These are phyloP conservation scores for Cyphomyrmex costatus DNA, from an alignment of 1,140 invertebrate genomes.

Conservation along the genomic window DNA sequence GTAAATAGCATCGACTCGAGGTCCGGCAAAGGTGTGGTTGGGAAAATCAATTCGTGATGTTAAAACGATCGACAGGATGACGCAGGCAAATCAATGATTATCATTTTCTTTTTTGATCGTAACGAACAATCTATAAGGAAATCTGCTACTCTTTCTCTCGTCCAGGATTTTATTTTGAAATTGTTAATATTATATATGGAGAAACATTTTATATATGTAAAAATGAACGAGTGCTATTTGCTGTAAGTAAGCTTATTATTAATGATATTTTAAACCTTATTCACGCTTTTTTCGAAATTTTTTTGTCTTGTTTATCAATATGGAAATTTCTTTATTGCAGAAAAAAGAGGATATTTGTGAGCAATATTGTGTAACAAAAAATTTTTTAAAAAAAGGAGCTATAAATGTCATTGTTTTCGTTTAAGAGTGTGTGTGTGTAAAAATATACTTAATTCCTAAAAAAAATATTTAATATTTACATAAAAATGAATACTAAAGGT, in stretches of 20 bases:
- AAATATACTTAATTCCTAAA: too few relatives aligned
- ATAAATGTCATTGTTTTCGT: conserved; percentile 69
- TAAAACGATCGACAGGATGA: conserved; percentile 78
- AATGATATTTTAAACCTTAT: neutral
- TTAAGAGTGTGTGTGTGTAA: too few relatives aligned
- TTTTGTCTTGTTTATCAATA: neutral
- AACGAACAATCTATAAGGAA: neutral
- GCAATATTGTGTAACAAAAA: neutral
- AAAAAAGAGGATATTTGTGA: neutral
- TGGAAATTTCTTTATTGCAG: neutral
- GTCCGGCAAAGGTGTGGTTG: conserved; percentile 50
- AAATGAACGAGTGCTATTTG: neutral
- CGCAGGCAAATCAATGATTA: conserved; percentile 61
- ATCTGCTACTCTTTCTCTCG: conserved; percentile 9
- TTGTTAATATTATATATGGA: neutral
- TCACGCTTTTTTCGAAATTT: neutral
- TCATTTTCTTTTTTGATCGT: neutral
- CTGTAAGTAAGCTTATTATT: neutral
- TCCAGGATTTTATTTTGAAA: neutral
- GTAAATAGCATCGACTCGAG: conserved; percentile 20
- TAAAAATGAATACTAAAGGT: too few relatives aligned
- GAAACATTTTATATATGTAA: neutral
- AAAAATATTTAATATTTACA: too few relatives aligned
- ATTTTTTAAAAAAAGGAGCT: neutral
- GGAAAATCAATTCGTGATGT: conserved; percentile 77